Conservation (phyloP, 2,113 vertebrate species). For the Anolis carolinensis region DNA sequence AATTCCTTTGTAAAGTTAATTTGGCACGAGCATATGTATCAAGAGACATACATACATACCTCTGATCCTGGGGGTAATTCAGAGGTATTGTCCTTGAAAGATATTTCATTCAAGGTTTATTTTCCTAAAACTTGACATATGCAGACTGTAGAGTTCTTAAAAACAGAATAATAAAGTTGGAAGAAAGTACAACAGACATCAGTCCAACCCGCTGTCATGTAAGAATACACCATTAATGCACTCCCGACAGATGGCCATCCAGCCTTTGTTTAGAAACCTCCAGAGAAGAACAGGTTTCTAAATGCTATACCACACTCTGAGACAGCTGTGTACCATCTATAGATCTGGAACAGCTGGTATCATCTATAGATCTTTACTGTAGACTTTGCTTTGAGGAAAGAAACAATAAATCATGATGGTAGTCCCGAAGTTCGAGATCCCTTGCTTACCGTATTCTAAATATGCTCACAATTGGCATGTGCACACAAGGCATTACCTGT, state of each 20-base stretch:
- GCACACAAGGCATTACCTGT: background rate
- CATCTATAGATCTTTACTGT: background rate
- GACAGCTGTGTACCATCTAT: no score
- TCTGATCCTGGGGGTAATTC: background rate
- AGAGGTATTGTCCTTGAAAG: background rate
- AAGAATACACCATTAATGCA: no score
- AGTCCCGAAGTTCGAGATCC: background rate
- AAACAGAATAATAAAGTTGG: background rate
- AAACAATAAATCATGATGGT: background rate
- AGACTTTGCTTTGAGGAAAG: background rate
- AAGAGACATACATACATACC: background rate
- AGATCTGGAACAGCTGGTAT: no score
- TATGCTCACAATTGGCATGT: background rate
- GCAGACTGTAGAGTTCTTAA: background rate
- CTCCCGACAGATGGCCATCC: no score
- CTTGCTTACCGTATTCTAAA: constrained; percentile 3
- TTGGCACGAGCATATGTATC: no score
- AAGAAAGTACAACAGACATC: no score
- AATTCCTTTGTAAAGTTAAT: no score
- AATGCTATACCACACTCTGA: no score
- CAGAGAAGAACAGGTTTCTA: no score
- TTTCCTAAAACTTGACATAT: background rate
- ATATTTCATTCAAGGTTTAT: background rate
- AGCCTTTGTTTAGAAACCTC: no score
- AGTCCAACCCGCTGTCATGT: no score